Evolutionary conservation across 2,888 invertebrate genomes (phyloP).

Genomic region (Bellardia bayeri): DNA sequence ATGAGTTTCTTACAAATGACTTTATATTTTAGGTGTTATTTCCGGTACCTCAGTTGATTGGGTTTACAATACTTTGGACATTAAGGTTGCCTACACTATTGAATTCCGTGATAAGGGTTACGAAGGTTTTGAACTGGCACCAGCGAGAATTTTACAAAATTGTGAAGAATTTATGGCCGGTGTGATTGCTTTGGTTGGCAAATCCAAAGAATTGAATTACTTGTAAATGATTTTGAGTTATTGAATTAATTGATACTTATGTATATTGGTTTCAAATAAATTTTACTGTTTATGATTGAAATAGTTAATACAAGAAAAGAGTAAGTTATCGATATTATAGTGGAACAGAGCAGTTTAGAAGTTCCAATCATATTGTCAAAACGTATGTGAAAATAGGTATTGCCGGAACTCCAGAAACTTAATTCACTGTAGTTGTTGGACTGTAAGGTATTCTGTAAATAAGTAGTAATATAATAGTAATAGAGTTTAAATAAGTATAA

Average conservation of each 20-base stretch:
- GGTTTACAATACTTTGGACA: conserved; percentile 85
- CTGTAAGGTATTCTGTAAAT: conserved; percentile 89
- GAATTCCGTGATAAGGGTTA: conserved; percentile 88
- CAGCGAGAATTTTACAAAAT: conserved; percentile 87
- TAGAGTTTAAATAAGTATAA: not conserved
- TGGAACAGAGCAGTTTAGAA: conserved; percentile 95
- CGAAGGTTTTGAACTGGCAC: conserved; percentile 89
- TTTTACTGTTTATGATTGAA: conserved; percentile 75
- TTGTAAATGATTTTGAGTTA: conserved; percentile 75
- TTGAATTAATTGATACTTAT: not conserved
- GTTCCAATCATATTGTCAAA: conserved; percentile 97
- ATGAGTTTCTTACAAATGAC: not conserved
- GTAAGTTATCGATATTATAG: conserved; percentile 97
- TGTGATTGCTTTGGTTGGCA: conserved; percentile 85
- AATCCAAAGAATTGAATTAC: conserved; percentile 85
- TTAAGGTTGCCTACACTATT: conserved; percentile 85
- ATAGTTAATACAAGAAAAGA: conserved; percentile 93
- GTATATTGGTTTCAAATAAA: not conserved
- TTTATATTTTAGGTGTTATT: conserved; percentile 82
- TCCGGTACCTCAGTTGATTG: conserved; percentile 85
- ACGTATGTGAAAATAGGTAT: conserved; percentile 97
- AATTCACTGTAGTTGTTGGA: conserved; percentile 94
- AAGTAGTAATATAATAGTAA: not conserved
- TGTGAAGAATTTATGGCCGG: conserved; percentile 87
- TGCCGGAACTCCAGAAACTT: conserved; percentile 98